A percentile compares a stretch with the other conserved stretches of the same genome.
These are phyloP conservation scores for Hyalella azteca DNA, from an alignment of 2,888 invertebrate species.

Conservation along the genomic window DNA sequence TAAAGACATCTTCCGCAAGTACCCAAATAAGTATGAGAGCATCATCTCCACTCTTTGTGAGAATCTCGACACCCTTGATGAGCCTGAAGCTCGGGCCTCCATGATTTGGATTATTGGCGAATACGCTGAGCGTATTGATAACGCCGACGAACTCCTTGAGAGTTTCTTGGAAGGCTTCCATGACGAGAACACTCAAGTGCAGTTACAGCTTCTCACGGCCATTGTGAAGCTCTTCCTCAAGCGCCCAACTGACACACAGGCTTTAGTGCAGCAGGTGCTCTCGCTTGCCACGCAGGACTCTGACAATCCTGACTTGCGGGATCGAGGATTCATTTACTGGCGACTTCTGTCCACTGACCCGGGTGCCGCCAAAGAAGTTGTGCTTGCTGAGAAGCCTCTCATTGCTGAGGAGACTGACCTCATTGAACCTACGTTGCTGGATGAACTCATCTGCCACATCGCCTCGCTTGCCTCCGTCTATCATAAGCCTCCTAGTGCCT, in stretches of 20 bases:
- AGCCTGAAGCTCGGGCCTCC: constrained; percentile 97
- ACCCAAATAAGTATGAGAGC: constrained; percentile 99
- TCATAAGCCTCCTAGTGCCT: constrained; percentile 98
- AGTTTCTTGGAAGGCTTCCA: constrained; percentile 97
- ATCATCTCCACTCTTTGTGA: constrained; percentile 99
- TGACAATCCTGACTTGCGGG: constrained; percentile 97
- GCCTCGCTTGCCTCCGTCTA: constrained; percentile 97
- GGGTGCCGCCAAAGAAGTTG: constrained; percentile 98
- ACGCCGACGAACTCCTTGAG: constrained; percentile 96
- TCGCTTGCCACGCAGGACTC: constrained; percentile 76
- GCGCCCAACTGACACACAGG: constrained; percentile 97
- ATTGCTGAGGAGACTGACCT: constrained; percentile 98
- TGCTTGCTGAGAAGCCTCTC: constrained; percentile 96
- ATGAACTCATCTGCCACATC: constrained; percentile 98
- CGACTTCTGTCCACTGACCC: constrained; percentile 97
- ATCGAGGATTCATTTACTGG: constrained; percentile 99
- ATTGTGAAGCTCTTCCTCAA: constrained; percentile 98
- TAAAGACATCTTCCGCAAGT: constrained; percentile 90
- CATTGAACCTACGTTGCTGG: constrained; percentile 93
- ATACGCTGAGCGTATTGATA: constrained; percentile 99
- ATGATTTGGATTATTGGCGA: constrained; percentile 93
- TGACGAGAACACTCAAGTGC: constrained; percentile 95
- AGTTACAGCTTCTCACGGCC: constrained; percentile 94
- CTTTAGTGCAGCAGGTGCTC: constrained; percentile 93
- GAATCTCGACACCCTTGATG: constrained; percentile 97